These are phyloP conservation scores for Drosophila kanapiae DNA, from an alignment of 1,140 invertebrate genomes.

Conservation along the genomic window DNA sequence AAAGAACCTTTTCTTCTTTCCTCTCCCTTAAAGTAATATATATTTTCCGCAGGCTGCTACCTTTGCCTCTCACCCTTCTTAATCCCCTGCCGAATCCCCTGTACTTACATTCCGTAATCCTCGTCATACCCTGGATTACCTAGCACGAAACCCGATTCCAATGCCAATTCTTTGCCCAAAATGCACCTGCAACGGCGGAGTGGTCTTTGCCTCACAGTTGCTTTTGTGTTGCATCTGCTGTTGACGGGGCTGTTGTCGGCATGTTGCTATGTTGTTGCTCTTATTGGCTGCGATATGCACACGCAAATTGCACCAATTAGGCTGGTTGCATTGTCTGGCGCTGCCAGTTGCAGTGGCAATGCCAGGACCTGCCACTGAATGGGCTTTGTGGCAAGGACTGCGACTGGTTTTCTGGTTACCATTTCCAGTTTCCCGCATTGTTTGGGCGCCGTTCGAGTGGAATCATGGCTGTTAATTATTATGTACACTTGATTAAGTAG, in stretches of 20 bases:
- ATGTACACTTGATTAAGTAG: constrained; percentile 76
- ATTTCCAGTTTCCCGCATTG: constrained; percentile 50
- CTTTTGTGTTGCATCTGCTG: constrained; percentile 69
- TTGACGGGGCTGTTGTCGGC: constrained; percentile 17
- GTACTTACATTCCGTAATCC: no score
- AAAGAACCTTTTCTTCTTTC: neutral
- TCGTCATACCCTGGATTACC: constrained; percentile 27
- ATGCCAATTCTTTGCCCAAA: constrained; percentile 17
- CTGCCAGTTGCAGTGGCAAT: constrained; percentile 32
- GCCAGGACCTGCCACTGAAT: constrained; percentile 40
- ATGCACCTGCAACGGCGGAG: constrained; percentile 50
- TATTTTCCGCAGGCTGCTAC: neutral
- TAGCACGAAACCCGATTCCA: neutral
- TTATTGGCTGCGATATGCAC: constrained; percentile 71
- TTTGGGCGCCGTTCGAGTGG: constrained; percentile 58
- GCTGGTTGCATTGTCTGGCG: constrained; percentile 66
- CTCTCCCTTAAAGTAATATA: neutral
- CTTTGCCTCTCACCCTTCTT: no score
- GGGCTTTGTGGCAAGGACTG: constrained; percentile 20
- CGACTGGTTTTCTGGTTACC: constrained; percentile 10
- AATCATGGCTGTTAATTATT: constrained; percentile 70
- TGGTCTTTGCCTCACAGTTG: constrained; percentile 47
- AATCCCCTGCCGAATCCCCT: neutral
- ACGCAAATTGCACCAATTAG: constrained; percentile 82
- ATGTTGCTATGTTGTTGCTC: constrained; percentile 27